phyloP scores from a whole-genome alignment of 2,113 vertebrate genomes.

The Camelus bactrianus region DNA sequence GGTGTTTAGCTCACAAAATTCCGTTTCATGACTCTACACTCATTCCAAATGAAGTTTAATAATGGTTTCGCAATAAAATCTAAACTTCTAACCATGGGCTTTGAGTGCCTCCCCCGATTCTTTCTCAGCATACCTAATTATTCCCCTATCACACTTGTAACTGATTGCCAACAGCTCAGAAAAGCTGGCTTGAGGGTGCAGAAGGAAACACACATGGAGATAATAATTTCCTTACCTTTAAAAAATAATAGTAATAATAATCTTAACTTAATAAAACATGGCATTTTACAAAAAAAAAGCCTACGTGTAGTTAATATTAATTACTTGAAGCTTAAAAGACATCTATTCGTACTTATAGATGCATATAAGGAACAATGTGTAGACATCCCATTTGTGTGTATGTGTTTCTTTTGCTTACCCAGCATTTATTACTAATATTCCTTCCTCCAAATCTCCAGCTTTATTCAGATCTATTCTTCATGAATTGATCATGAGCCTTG shows the following conservation, averaged over 20 bases:
- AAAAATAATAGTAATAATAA: not conserved
- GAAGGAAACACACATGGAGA: not conserved
- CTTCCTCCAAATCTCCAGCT: not conserved
- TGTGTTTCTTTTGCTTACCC: not conserved
- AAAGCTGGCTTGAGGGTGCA: not conserved
- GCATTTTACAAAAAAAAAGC: not conserved
- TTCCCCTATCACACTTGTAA: not conserved
- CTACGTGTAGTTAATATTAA: not conserved
- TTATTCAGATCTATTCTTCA: not conserved
- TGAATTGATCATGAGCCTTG: not conserved
- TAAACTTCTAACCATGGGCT: not conserved
- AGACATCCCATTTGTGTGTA: not conserved
- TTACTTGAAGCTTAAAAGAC: not conserved
- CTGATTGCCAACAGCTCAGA: not conserved
- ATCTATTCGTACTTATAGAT: not conserved
- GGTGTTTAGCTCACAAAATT: not conserved
- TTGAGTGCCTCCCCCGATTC: not conserved
- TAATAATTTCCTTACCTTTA: not conserved
- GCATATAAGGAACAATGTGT: not conserved
- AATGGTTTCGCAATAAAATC: not conserved
- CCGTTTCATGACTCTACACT: not conserved
- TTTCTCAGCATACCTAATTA: not conserved
- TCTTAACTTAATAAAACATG: not conserved
- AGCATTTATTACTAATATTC: not conserved
- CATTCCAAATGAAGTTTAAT: not conserved